These are phyloP conservation scores for Siphamia tubifer DNA, from an alignment of 2,113 vertebrate genomes.

Conservation along the genomic window DNA sequence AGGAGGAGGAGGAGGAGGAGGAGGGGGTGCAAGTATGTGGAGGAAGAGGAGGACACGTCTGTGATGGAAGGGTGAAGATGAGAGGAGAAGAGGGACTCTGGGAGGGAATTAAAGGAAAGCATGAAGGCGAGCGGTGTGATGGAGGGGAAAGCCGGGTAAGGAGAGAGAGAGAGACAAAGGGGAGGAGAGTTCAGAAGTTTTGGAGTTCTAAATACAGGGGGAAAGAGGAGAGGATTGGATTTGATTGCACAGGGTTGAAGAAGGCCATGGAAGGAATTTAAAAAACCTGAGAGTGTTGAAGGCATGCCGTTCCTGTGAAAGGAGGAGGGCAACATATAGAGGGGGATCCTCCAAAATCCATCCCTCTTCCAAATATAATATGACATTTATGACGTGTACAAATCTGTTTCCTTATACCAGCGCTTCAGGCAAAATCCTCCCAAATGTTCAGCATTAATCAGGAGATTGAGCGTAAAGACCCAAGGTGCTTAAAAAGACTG, in stretches of 20 bases:
- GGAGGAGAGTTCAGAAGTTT: slow-evolving; percentile 32
- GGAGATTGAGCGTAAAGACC: slow-evolving; percentile 38
- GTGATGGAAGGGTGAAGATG: slow-evolving; percentile 28
- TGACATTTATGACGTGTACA: slow-evolving; percentile 56
- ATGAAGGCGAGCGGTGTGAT: slow-evolving; percentile 4
- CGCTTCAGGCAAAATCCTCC: slow-evolving; percentile 51
- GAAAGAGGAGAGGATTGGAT: slow-evolving; percentile 14
- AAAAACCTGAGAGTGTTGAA: slow-evolving; percentile 17
- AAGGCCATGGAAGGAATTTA: slow-evolving; percentile 7
- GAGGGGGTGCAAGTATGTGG: neutral
- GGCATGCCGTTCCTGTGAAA: neutral
- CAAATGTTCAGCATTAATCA: slow-evolving; percentile 50
- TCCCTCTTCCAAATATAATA: slow-evolving; percentile 41
- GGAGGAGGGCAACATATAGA: slow-evolving; percentile 2
- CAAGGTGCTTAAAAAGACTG: slow-evolving; percentile 26
- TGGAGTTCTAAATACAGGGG: neutral
- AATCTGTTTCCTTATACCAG: slow-evolving; percentile 49
- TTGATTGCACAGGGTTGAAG: slow-evolving; percentile 15
- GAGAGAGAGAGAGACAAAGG: slow-evolving; percentile 5
- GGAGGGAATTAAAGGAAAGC: slow-evolving; percentile 30
- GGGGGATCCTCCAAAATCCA: slow-evolving; percentile 24
- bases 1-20: slow-evolving; percentile 16
- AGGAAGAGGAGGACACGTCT: slow-evolving; percentile 7
- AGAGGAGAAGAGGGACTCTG: neutral
- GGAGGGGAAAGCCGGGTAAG: slow-evolving; percentile 1